Base-by-base conservation (phyloP, 2,888 invertebrate genomes). In the Caenorhabditis parvicauda region DNA sequence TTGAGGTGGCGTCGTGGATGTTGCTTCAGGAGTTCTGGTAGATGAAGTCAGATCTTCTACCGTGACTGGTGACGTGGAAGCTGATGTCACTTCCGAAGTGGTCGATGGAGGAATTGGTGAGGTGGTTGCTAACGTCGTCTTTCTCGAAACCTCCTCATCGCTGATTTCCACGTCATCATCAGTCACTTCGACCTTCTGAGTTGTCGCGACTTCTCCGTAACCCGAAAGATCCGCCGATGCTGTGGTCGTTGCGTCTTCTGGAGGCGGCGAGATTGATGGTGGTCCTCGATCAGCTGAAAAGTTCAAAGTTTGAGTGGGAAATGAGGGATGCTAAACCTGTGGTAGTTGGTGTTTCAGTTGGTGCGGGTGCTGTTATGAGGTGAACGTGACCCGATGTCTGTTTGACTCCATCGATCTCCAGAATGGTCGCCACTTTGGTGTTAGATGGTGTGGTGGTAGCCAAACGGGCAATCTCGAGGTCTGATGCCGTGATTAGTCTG, bases 231-330 rank as follows among this genome's bases (percentile, higher is more conserved):
- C 44, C 9, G 9, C 44, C 2, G 24, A 12, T 5, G 14, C 25
- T 17, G 46, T 29, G 4, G 50, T 27, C 0, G 54, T 12, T 1
- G 52, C 44, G 9, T 32, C 12, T 29, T 39, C 59, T 1, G 44
- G 22, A 6, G 55, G 48, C 27, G 60, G 60, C 29, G 49, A 43
- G 39, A 56, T 56, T 45, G 53, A 53, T 21, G 60, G 60, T 25
- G 60, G 60, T 29, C 60, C 60, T 24, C 60, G 55, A 12, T 45
- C 41, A n/a, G n/a, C n/a, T n/a, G n/a, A n/a, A n/a, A n/a, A n/a
- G n/a, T n/a, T n/a, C n/a, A n/a, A n/a, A n/a, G n/a, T n/a, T n/a
- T n/a, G n/a, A n/a, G n/a, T n/a, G n/a, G n/a, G n/a, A n/a, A n/a
- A n/a, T n/a, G n/a, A n/a, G n/a, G n/a, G n/a, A n/a, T n/a, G n/a